Base-by-base conservation (phyloP, 2,113 vertebrate species). In the Melanotaenia duboulayi region DNA sequence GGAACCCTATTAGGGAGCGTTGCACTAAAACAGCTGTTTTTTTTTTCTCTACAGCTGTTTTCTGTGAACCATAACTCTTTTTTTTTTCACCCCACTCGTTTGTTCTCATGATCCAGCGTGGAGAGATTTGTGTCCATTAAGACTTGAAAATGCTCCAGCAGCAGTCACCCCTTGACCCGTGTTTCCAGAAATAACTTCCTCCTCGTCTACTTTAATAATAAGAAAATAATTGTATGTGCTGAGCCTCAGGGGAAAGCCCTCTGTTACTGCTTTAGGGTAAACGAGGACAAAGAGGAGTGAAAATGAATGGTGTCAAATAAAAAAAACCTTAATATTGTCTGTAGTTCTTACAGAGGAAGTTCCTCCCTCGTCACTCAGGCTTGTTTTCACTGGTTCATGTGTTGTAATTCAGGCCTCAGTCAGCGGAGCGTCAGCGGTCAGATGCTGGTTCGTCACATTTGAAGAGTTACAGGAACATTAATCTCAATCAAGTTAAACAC, bases 401-500 rank as follows among this genome's bases (percentile, higher is more conserved):
- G 23, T 64, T 55, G 25, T 61, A 42, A 74, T 76, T 72, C 42
- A 54, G 58, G 39, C 37, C 35, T 7, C 2, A 37, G 62, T 60
- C 35, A 2, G 16, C 35, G 66, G 32, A 42, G 63, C 52, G 37
- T 23, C 14, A 37, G 61, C 32, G 56, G 60, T 40, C 56, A 23
- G 60, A 54, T 0, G 52, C 61, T 22, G 52, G 71, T 62, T 39
- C 49, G 39, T 64, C 44, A 55, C 11, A 3, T 48, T 51, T 78
- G 37, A 66, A 57, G 58, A 74, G 40, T 76, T 79, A 76, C 57
- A 67, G 48, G 56, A 73, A 71, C 16, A 40, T 79, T 86, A 77
- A 88, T 89, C 82, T 88, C 72, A 74, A 81, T 89, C 81, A 60
- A 79, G 64, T 90, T 85, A 76, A 90, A 79, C 60, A 63, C 77